These are phyloP conservation scores for Acropternis orthonyx DNA, from an alignment of 2,797 vertebrate genomes.

Conservation along the genomic window DNA sequence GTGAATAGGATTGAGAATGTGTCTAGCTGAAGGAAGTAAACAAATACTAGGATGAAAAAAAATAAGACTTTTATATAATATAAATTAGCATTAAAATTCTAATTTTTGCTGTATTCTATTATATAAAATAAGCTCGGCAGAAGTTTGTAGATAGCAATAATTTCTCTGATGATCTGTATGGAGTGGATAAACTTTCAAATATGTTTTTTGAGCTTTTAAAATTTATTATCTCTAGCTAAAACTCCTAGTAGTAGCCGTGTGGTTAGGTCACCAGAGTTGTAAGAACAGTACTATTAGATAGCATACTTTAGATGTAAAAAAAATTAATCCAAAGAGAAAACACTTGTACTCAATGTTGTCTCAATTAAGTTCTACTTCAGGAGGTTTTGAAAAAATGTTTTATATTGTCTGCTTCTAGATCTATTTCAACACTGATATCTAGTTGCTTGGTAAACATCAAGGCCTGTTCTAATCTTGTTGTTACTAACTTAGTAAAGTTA, in stretches of 20 bases:
- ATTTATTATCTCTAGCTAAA: accelerated
- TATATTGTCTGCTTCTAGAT: background rate
- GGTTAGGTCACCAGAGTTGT: background rate
- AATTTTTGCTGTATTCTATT: background rate
- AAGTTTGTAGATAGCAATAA: background rate
- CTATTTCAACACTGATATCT: background rate
- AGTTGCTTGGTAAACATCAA: background rate
- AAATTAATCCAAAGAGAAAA: background rate
- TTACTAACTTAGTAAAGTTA: background rate
- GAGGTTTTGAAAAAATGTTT: background rate
- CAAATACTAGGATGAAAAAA: background rate
- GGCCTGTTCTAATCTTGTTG: background rate
- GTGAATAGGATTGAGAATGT: background rate
- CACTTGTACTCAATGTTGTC: background rate
- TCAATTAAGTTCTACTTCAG: background rate
- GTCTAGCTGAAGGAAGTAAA: background rate
- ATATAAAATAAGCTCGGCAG: background rate
- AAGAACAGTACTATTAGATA: background rate
- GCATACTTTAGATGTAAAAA: background rate
- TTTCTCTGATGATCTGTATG: background rate
- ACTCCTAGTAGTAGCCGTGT: background rate
- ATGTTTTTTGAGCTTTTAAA: background rate
- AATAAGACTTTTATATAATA: background rate
- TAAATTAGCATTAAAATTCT: background rate
- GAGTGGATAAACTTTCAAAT: background rate